Conservation (phyloP, 1,140 invertebrate genomes). For the Drosophila nannoptera region DNA sequence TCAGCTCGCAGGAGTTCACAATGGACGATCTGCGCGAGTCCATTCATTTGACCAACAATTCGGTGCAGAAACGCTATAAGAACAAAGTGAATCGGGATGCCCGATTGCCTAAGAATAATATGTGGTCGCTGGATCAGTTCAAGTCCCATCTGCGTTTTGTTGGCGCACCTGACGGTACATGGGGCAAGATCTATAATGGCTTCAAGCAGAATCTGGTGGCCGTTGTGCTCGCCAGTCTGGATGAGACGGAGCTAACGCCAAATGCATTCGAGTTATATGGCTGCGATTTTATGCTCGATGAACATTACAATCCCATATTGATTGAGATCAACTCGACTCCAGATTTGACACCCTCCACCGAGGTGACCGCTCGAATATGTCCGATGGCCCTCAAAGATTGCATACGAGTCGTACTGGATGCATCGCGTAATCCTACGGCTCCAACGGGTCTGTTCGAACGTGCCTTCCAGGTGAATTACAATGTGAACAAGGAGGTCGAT, state of each 20-base stretch:
- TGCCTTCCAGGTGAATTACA: constrained; percentile 70
- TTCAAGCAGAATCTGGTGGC: constrained; percentile 91
- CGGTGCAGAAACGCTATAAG: constrained; percentile 91
- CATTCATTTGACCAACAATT: constrained; percentile 95
- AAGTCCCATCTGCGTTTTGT: constrained; percentile 83
- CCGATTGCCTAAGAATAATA: constrained; percentile 88
- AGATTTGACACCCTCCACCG: constrained; percentile 89
- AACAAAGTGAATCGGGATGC: constrained; percentile 83
- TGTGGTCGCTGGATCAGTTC: constrained; percentile 91
- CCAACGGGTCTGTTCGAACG: constrained; percentile 82
- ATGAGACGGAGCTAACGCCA: constrained; percentile 87
- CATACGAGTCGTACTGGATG: constrained; percentile 87
- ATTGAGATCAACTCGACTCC: constrained; percentile 96
- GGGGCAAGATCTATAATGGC: constrained; percentile 89
- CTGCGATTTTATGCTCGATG: constrained; percentile 93
- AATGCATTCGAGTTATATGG: constrained; percentile 95
- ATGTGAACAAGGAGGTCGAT: constrained; percentile 54
- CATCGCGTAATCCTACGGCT: constrained; percentile 79
- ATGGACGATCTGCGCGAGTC: constrained; percentile 91
- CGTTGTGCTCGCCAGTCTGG: constrained; percentile 87
- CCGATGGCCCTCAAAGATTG: constrained; percentile 90
- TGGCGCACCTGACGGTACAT: constrained; percentile 80
- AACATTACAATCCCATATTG: constrained; percentile 92
- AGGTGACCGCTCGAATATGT: constrained; percentile 90
- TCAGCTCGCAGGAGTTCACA: constrained; percentile 92